Base-by-base conservation (phyloP, 1,140 invertebrate genomes). In the Papilio helenus region DNA sequence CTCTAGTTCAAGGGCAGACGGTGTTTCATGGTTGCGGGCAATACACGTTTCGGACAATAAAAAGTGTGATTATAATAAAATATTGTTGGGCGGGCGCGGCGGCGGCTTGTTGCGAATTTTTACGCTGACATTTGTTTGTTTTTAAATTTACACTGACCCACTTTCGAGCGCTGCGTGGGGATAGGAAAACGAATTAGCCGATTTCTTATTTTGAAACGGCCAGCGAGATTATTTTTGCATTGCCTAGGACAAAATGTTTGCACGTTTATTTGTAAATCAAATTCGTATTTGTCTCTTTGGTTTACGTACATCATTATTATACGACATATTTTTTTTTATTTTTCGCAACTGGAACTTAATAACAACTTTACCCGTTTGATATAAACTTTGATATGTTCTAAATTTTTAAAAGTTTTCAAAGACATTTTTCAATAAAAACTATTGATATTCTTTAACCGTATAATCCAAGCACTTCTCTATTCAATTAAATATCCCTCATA, bases 1-100 rank as follows among this genome's bases (percentile, higher is more conserved):
- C 83, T 84, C 86, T 86, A 84, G 87, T 89, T 89, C 87, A 87
- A 89, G 87, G 86, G 68, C 85, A 84, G 82, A 82, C 81, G 49
- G 84, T 81, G 79, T 84, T 83, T 84, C 85, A 86, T 80, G 85
- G 81, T 42, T 82, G 82, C 76, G 61, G 73, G 74, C 79, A 79
- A 72, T 81, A 79, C 80, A 76, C 44, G 74, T 74, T 74, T 74
- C 18, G 42, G 72, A 49, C 72, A 44, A 74, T 74, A 74, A 74
- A 74, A 74, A 74, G 72, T 74, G 72, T 74, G 72, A 49, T 74
- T 74, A 74, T 74, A 74, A 74, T 74, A 74, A 74, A 74, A 74
- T 74, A 74, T 74, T 74, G 72, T 74, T 74, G 44, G 72, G 39
- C 72, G 42, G 34, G 16, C 49, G 16, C 51, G 42, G 34, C 8